Evolutionary conservation across 2,888 invertebrate genomes (phyloP).

Genomic region (Amiota communis): DNA sequence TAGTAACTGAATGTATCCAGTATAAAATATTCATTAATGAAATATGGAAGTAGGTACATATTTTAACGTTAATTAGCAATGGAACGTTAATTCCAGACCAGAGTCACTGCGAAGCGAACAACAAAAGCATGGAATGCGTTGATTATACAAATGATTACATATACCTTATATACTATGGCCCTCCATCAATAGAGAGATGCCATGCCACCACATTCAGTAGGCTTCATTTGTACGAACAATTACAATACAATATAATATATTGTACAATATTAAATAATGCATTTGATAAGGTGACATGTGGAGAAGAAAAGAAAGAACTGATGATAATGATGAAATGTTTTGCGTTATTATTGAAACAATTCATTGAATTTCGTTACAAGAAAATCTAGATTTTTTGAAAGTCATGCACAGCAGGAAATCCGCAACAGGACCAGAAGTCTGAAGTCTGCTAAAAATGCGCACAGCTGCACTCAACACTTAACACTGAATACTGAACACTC

Average conservation of each 20-base stretch:
- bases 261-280: too few relatives aligned
- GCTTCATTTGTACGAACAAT: slow-evolving; percentile 34
- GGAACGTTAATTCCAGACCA: slow-evolving; percentile 53
- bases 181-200: too few relatives aligned
- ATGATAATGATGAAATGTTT: too few relatives aligned
- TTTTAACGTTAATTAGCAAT: slow-evolving; percentile 58
- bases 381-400: slow-evolving; percentile 36
- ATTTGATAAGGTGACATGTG: too few relatives aligned
- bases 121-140: too few relatives aligned
- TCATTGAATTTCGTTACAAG: slow-evolving; percentile 32
- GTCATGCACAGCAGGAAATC: slow-evolving; percentile 26
- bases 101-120: neutral
- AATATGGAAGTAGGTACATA: slow-evolving; percentile 41
- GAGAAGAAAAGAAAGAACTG: too few relatives aligned
- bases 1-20: too few relatives aligned
- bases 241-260: too few relatives aligned
- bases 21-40: slow-evolving; percentile 42
- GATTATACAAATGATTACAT: too few relatives aligned
- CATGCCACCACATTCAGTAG: neutral
- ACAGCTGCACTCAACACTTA: slow-evolving; percentile 4
- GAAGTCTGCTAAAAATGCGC: neutral
- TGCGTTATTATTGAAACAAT: slow-evolving; percentile 33
- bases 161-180: too few relatives aligned
- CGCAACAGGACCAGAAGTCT: neutral
- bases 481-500: slow-evolving; percentile 22